Evolutionary conservation across 2,888 invertebrate species (phyloP).

Genomic region (Caenorhabditis zanzibari): DNA sequence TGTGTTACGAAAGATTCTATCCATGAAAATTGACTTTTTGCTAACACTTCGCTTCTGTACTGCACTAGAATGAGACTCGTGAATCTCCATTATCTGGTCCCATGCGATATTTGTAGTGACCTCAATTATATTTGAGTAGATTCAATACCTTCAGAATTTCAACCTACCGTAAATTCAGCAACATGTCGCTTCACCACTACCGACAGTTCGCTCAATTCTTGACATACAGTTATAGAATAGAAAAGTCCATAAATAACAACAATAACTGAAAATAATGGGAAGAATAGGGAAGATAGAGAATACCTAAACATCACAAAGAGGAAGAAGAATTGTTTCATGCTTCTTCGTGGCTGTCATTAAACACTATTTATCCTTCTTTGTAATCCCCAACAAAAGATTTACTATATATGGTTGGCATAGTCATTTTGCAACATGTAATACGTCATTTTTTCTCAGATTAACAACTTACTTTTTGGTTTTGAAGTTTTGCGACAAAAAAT

Average conservation of each 20-base stretch:
- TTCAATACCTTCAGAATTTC: neutral
- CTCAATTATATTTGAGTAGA: slow-evolving; percentile 1
- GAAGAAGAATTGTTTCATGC: slow-evolving; percentile 23
- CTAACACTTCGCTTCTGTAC: slow-evolving; percentile 41
- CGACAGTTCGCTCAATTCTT: slow-evolving; percentile 34
- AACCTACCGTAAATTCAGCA: slow-evolving; percentile 41
- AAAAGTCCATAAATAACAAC: slow-evolving; percentile 30
- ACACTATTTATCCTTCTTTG: slow-evolving; percentile 10
- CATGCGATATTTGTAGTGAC: slow-evolving; percentile 50
- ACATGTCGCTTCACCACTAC: slow-evolving; percentile 12
- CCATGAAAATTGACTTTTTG: slow-evolving; percentile 41
- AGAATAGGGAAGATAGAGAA: slow-evolving; percentile 19
- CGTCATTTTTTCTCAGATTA: slow-evolving; percentile 1
- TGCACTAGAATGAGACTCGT: neutral
- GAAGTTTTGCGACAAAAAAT: neutral
- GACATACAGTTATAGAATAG: slow-evolving; percentile 43
- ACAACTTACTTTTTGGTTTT: neutral
- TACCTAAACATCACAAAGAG: slow-evolving; percentile 23
- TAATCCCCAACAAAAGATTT: slow-evolving; percentile 34
- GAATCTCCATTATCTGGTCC: slow-evolving; percentile 44
- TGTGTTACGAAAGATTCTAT: slow-evolving; percentile 33
- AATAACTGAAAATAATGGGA: slow-evolving; percentile 48
- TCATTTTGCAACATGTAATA: slow-evolving; percentile 12
- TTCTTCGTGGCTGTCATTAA: slow-evolving; percentile 28
- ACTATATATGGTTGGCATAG: slow-evolving; percentile 25